Base-by-base conservation (phyloP, 2,888 invertebrate species). In the Rhingia rostrata region DNA sequence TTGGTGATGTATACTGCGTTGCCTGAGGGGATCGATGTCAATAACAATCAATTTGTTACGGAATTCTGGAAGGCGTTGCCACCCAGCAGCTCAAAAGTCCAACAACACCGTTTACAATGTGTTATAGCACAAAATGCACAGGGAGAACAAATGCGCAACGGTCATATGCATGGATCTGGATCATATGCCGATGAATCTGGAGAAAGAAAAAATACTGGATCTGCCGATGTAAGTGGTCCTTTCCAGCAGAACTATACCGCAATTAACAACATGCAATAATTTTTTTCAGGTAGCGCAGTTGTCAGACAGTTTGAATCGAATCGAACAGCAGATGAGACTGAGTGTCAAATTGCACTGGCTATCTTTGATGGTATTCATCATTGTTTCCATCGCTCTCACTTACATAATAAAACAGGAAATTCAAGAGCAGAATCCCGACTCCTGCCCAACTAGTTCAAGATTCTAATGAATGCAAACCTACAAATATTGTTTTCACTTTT, bases 1-100 rank as follows among this genome's bases (percentile, higher is more conserved):
- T 93, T 98, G 30, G 94, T 98, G 3, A 96, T 97, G 96, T 95
- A 96, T 41, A 94, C 96, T 86, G 93, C 94, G 43, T 92, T 94
- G 5, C 93, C 95, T 0, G 92, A 93, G 39, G 93, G 93, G 72
- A 89, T 92, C 0, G 93, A 94, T 82, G 87, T 93, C 53, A 92
- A 93, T 0, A 86, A 87, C 35, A 88, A 91, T 0, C 93, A 94
- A 86, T 95, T 96, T 87, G 90, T 97, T 6, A 89, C 93, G 0
- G 95, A 96, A 7, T 91, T 97, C 70, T 96, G 97, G 96, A 96
- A 95, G 92, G 92, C 92, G 7, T 93, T 93, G 0, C 92, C 93
- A 0, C 92, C 92, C 6, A 93, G 93, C 88, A 93, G 89, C 60
- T 77, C 84, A 4, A 88, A 93, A 87, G 93, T 95, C 0, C 94